Percentiles rank a stretch among this genome's conserved stretches.
phyloP scores from a whole-genome alignment of 2,113 vertebrate genomes.

The Psephotus haematonotus region DNA sequence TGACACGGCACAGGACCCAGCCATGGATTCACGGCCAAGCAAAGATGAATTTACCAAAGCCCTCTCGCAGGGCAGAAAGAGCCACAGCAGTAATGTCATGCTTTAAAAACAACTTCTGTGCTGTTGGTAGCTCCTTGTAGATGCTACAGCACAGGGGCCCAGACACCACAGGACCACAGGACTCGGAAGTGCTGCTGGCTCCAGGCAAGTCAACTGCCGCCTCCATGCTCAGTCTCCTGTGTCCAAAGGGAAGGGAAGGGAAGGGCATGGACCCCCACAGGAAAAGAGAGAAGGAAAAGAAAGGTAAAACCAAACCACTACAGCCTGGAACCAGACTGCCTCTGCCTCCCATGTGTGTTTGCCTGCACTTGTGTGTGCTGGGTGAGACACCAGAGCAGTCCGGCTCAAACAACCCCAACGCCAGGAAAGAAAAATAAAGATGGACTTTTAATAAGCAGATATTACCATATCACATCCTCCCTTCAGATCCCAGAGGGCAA shows the following conservation, averaged over 20 bases:
- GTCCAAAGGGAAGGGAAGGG: neutral
- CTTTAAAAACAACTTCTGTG: neutral
- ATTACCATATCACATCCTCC: neutral
- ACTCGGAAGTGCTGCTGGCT: neutral
- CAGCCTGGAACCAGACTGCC: neutral
- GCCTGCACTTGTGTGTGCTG: neutral
- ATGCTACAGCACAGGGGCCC: accelerated
- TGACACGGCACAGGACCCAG: neutral
- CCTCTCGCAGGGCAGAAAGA: neutral
- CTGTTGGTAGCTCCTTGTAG: neutral
- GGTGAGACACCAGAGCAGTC: neutral
- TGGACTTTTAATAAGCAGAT: neutral
- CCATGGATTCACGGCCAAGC: neutral
- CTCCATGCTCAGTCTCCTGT: neutral
- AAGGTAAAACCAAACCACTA: neutral
- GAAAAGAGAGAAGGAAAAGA: neutral
- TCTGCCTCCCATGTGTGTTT: neutral
- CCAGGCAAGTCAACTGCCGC: neutral
- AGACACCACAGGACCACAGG: neutral
- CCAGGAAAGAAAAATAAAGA: neutral
- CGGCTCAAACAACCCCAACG: neutral
- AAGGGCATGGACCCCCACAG: accelerated
- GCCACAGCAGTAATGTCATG: neutral
- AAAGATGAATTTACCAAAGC: neutral
- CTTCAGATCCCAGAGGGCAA: neutral